Conservation (phyloP, 2,888 invertebrate genomes). For the Ornithoptera priamus region DNA sequence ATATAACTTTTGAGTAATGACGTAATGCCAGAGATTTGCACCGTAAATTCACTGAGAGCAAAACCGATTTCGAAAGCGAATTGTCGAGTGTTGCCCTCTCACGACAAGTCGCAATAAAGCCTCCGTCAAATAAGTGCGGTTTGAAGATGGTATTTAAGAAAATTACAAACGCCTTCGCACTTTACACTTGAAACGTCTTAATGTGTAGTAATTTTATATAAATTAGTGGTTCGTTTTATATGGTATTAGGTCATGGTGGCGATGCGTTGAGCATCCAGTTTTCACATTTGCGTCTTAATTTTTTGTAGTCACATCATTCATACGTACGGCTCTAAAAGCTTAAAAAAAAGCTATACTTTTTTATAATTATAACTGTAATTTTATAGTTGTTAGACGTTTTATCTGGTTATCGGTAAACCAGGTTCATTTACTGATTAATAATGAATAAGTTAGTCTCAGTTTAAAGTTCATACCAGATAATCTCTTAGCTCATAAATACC, state of each 20-base stretch:
- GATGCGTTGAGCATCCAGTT: background rate
- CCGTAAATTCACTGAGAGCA: slow-evolving; percentile 28
- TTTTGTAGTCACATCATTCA: no score
- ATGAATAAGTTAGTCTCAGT: no score
- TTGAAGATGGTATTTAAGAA: slow-evolving; percentile 21
- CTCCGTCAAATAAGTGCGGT: slow-evolving; percentile 13
- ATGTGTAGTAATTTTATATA: slow-evolving; percentile 2
- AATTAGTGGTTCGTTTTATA: background rate
- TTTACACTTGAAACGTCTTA: slow-evolving; percentile 4
- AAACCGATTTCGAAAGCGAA: slow-evolving; percentile 36
- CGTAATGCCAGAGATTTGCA: slow-evolving; percentile 23
- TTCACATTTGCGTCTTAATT: background rate
- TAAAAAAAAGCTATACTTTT: no score
- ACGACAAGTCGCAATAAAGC: slow-evolving; percentile 11
- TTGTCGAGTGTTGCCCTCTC: slow-evolving; percentile 23
- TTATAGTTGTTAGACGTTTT: no score
- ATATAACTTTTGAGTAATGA: slow-evolving; percentile 1
- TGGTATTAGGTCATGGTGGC: background rate
- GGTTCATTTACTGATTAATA: no score
- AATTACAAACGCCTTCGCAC: slow-evolving; percentile 14
- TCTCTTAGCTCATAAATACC: no score
- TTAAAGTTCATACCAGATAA: no score
- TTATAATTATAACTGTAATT: no score
- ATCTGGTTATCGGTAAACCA: no score
- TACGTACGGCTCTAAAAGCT: no score